phyloP scores from a whole-genome alignment of 2,888 invertebrate genomes.

The Acrobasis consociella region DNA sequence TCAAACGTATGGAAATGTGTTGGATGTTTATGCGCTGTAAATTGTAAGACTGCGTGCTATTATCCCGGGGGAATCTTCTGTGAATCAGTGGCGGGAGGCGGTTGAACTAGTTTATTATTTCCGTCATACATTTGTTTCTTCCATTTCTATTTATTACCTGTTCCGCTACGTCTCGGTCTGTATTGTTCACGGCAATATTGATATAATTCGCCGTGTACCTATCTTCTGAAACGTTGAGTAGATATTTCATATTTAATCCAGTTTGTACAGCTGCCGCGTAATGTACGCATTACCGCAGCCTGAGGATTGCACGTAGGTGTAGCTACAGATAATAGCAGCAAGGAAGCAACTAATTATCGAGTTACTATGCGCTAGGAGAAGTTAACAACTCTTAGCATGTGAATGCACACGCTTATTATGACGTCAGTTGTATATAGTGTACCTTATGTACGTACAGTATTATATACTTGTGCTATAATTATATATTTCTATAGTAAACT shows the following conservation, averaged over 20 bases:
- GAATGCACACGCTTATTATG: constrained; percentile 5
- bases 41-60: constrained; percentile 41
- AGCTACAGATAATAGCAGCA: constrained; percentile 16
- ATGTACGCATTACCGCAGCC: constrained; percentile 5
- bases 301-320: neutral
- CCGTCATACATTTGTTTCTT: constrained; percentile 4
- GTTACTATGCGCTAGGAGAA: constrained; percentile 21
- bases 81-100: constrained; percentile 1
- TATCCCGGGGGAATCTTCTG: constrained; percentile 28
- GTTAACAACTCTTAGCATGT: constrained; percentile 13
- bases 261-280: constrained; percentile 11
- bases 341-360: constrained; percentile 22
- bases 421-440: neutral
- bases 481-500: too few species aligned
- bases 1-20: constrained; percentile 48
- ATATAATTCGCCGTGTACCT: neutral
- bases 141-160: neutral
- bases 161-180: neutral
- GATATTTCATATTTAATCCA: constrained; percentile 13
- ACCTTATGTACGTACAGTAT: too few species aligned
- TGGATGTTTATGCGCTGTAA: constrained; percentile 40
- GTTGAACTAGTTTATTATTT: constrained; percentile 3
- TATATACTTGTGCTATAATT: neutral
- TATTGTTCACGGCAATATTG: constrained; percentile 4
- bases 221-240: neutral